These are phyloP conservation scores for Mercenaria mercenaria DNA, from an alignment of 1,140 invertebrate genomes.

Conservation along the genomic window DNA sequence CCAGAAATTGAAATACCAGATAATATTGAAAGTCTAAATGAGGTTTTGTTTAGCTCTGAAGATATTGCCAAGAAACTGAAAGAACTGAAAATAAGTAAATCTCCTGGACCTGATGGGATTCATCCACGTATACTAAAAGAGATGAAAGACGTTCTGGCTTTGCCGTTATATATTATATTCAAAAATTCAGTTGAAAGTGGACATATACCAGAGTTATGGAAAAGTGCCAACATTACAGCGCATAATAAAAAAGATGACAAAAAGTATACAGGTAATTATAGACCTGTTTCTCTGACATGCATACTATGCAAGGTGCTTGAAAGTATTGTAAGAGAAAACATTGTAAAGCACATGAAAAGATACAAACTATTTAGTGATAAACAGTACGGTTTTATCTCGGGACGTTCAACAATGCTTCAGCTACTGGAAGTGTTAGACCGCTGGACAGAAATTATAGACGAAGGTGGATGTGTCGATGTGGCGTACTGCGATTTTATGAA, in stretches of 20 bases:
- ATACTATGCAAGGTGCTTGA: neutral
- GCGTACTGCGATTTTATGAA: neutral
- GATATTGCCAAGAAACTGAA: neutral
- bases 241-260: neutral
- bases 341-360: neutral
- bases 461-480: too few relatives aligned
- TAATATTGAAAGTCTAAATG: too few relatives aligned
- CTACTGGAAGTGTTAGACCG: too few relatives aligned
- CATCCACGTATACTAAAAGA: neutral
- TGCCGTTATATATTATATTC: neutral
- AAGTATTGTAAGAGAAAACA: constrained; percentile 2
- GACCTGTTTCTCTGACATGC: neutral
- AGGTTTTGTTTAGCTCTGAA: too few relatives aligned
- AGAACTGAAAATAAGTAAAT: neutral
- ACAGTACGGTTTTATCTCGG: neutral
- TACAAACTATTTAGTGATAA: neutral
- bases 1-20: too few relatives aligned
- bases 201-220: neutral
- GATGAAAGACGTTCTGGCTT: neutral
- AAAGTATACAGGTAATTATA: constrained; percentile 19
- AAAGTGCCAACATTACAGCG: neutral
- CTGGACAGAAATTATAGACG: too few relatives aligned
- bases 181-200: neutral
- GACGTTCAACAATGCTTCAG: neutral
- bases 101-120: constrained; percentile 3